Evolutionary conservation across 2,113 vertebrate genomes (phyloP).

Genomic region (Spea multiplicata): DNA sequence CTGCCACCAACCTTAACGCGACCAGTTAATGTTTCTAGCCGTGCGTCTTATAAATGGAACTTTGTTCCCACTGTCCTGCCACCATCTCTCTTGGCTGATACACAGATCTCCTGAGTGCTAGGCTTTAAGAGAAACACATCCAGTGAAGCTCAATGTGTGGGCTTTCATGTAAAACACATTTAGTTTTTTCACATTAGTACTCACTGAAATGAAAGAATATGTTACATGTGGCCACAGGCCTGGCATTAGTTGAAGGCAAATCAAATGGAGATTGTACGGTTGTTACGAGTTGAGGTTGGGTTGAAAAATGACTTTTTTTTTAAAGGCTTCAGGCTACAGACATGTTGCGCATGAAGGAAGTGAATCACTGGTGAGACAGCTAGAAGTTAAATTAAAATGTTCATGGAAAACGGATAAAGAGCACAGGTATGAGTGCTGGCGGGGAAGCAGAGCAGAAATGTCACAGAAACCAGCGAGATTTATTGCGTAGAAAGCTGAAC

Average conservation of each 20-base stretch:
- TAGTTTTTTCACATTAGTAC: background rate
- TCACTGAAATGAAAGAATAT: background rate
- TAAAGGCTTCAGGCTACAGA: background rate
- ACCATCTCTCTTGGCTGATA: too few species aligned
- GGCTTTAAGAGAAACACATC: too few species aligned
- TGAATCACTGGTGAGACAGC: background rate
- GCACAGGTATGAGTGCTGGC: background rate
- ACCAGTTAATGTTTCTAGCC: too few species aligned
- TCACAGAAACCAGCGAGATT: too few species aligned
- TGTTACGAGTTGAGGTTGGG: background rate
- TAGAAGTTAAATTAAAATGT: background rate
- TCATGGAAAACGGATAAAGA: background rate
- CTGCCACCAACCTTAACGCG: background rate
- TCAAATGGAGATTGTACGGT: background rate
- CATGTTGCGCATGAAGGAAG: background rate
- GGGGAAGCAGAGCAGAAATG: background rate
- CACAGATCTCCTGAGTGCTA: too few species aligned
- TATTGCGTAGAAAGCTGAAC: too few species aligned
- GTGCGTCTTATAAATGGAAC: too few species aligned
- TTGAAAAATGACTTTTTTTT: background rate
- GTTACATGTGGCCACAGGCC: background rate
- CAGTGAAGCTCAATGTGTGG: background rate
- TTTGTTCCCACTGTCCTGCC: too few species aligned
- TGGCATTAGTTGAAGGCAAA: background rate
- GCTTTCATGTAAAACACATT: background rate